Conservation (phyloP, 2,113 vertebrate species). For the Thymallus thymallus region DNA sequence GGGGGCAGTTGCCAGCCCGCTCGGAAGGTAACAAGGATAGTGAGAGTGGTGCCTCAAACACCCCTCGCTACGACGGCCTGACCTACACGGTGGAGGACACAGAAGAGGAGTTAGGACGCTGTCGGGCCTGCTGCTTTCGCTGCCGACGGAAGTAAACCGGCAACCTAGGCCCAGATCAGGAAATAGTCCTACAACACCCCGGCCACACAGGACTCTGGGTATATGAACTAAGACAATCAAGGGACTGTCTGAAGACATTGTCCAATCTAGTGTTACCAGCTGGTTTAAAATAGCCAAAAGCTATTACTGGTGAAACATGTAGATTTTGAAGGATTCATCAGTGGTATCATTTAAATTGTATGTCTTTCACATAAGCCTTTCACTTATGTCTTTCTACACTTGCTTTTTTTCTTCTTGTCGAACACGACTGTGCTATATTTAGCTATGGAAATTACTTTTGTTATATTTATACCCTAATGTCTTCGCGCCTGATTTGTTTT, state of each 20-base stretch:
- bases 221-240: not conserved
- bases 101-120: slow-evolving; percentile 35
- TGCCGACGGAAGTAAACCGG: slow-evolving; percentile 41
- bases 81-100: slow-evolving; percentile 23
- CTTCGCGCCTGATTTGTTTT: not conserved
- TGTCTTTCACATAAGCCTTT: not conserved
- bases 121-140: slow-evolving; percentile 59
- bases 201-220: not conserved
- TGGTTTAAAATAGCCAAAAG: not conserved
- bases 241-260: not conserved
- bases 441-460: not conserved
- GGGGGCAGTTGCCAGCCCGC: slow-evolving; percentile 35
- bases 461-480: not conserved
- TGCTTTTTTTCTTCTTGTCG: not conserved
- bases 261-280: not conserved
- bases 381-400: not conserved
- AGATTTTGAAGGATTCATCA: not conserved
- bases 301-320: not conserved
- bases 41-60: not conserved
- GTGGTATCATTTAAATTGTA: not conserved
- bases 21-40: slow-evolving; percentile 48
- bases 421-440: not conserved
- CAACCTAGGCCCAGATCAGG: too few species aligned
- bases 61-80: slow-evolving; percentile 19
- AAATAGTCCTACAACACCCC: too few species aligned